These are phyloP conservation scores for Pseudochromis fuscus DNA, from an alignment of 2,797 vertebrate genomes.

Conservation along the genomic window DNA sequence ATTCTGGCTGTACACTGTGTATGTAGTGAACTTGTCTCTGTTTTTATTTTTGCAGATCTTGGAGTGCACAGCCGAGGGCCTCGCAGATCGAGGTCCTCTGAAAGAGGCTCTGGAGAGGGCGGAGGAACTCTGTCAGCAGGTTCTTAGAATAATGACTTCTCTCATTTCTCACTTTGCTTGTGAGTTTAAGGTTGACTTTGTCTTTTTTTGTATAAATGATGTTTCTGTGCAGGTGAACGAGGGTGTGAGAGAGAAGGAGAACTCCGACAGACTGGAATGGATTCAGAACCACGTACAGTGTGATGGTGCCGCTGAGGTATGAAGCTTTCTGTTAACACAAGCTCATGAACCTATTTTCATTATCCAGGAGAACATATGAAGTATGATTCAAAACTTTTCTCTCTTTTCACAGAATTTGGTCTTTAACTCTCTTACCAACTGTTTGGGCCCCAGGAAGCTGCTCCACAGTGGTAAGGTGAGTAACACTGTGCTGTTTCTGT, in stretches of 20 bases:
- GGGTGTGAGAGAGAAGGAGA: conserved; percentile 96
- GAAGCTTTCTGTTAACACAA: background rate
- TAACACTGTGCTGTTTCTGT: background rate
- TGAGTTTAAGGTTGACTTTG: background rate
- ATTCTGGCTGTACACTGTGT: conserved; percentile 2
- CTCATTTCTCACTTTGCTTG: background rate
- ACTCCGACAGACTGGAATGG: conserved; percentile 96
- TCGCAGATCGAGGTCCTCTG: conserved; percentile 87
- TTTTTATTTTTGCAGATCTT: conserved; percentile 85
- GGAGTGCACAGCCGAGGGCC: conserved; percentile 91
- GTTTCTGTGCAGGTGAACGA: conserved; percentile 90
- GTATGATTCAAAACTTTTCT: background rate
- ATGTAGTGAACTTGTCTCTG: conserved; percentile 2
- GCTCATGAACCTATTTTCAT: background rate
- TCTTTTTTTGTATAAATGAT: background rate
- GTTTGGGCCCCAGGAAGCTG: conserved; percentile 95
- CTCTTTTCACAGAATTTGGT: conserved; percentile 86
- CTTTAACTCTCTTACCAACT: conserved; percentile 98
- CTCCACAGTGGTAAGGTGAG: conserved; percentile 92
- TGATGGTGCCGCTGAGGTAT: conserved; percentile 92
- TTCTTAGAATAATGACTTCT: conserved; percentile 27
- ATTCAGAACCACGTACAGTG: conserved; percentile 93
- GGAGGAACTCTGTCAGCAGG: conserved; percentile 91
- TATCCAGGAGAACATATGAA: background rate
- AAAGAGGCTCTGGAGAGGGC: conserved; percentile 91